Percentiles rank a stretch among this genome's conserved stretches.
Evolutionary conservation across 2,888 invertebrate species (phyloP).

Genomic region (Suillia variegata): DNA sequence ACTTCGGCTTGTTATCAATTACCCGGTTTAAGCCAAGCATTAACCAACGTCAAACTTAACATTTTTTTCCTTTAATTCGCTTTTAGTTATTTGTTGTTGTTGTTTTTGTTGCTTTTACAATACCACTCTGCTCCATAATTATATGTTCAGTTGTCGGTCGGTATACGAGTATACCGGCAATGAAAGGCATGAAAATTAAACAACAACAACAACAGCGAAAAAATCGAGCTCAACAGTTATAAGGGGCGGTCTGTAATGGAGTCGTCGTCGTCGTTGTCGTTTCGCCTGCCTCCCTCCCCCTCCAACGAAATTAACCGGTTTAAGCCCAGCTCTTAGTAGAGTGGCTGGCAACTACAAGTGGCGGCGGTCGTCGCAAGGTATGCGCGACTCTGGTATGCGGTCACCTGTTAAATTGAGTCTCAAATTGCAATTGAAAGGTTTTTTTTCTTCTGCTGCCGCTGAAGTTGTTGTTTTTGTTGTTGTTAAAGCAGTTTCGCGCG

Average conservation of each 20-base stretch:
- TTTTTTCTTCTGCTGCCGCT: background rate
- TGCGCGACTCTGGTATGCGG: slow-evolving; percentile 1
- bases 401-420: slow-evolving; percentile 2
- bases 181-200: too few relatives aligned
- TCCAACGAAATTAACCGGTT: background rate
- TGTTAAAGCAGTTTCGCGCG: too few relatives aligned
- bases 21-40: too few relatives aligned
- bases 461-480: too few relatives aligned
- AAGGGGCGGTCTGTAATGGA: too few relatives aligned
- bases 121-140: too few relatives aligned
- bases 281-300: background rate
- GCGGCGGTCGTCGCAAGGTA: background rate
- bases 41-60: background rate
- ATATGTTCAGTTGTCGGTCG: too few relatives aligned
- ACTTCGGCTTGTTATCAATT: too few relatives aligned
- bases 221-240: background rate
- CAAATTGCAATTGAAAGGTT: slow-evolving; percentile 1
- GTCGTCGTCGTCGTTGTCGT: too few relatives aligned
- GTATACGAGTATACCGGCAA: too few relatives aligned
- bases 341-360: background rate
- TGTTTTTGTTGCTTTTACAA: background rate
- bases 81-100: background rate
- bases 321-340: slow-evolving; percentile 3
- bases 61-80: background rate
- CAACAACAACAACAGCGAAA: too few relatives aligned